Base-by-base conservation (phyloP, 2,113 vertebrate genomes). In the Scopus umbretta region DNA sequence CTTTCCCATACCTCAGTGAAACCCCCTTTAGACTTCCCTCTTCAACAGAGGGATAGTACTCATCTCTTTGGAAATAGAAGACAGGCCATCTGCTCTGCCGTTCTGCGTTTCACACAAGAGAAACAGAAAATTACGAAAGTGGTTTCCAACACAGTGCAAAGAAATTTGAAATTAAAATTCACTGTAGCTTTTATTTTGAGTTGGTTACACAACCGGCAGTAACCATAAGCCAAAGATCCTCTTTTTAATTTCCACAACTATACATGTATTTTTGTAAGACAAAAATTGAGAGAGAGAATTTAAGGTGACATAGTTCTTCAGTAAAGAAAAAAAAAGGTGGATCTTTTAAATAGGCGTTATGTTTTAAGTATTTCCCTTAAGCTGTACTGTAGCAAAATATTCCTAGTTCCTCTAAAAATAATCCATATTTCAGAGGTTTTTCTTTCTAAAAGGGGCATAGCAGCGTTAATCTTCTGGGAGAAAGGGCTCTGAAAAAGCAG, bases 401-500 rank as follows among this genome's bases (percentile, higher is more conserved):
- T 75, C 58, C 75, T 36, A 65, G 47, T n/a, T 26, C 45, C 10
- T 74, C 80, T 81, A 75, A 80, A 94, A 94, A 82, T 96, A 92
- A 87, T 80, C 76, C 55, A 10, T 42, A 68, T 86, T 92, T 80
- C 65, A 86, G 71, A 76, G 91, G 55, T 50, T 94, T 76, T 94
- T 59, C 32, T 83, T 94, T 88, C 93, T 85, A 91, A 91, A 94
- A 90, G 18, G 27, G 72, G 80, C 43, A 80, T 12, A 53, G 65
- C 73, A 70, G 74, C 4, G 1, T 85, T 96, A 95, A 95, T 95
- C 80, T 74, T 55, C 72, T 85, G 43, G 67, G 88, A 90, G 89
- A 94, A 93, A 94, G 59, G 67, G 52, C 81, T 94, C 83, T 86
- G 79, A 86, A 93, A 93, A 97, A 83, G 73, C 90, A 97, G 80